A percentile compares a stretch with the other conserved stretches of the same genome.
phyloP scores from a whole-genome alignment of 23 tunicate genomes.

The Styela plicata region DNA sequence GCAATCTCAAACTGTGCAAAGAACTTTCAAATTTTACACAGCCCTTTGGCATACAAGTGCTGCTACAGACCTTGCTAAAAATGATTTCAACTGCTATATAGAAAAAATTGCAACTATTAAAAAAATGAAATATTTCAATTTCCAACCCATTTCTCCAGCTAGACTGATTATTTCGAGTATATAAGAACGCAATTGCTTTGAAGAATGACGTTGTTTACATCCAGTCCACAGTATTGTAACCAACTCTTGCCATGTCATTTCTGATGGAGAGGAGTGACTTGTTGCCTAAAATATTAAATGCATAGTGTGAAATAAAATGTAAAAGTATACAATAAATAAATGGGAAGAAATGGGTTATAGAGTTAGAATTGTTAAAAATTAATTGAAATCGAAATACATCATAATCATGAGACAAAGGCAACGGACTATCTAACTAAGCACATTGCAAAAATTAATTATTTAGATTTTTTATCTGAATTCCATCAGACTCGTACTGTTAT shows the following conservation, averaged over 20 bases:
- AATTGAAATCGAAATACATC: not conserved
- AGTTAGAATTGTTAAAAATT: not conserved
- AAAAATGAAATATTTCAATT: too few relatives aligned
- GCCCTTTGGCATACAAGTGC: too few relatives aligned
- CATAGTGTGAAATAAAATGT: too few relatives aligned
- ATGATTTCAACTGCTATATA: too few relatives aligned
- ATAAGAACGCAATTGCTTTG: constrained; percentile 6
- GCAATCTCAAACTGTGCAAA: too few relatives aligned
- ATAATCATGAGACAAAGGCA: not conserved
- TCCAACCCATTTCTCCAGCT: constrained; percentile 26
- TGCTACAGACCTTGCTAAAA: too few relatives aligned
- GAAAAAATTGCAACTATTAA: too few relatives aligned
- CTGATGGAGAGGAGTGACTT: not conserved
- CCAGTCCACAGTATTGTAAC: constrained; percentile 25
- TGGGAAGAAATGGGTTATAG: not conserved
- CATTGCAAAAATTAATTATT: too few relatives aligned
- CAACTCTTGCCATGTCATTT: constrained; percentile 27
- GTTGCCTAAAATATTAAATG: not conserved
- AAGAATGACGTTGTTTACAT: constrained; percentile 23
- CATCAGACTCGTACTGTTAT: too few relatives aligned
- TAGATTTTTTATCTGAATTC: too few relatives aligned
- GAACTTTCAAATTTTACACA: too few relatives aligned
- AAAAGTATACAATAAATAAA: not conserved
- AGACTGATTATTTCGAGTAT: not conserved
- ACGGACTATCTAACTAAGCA: too few relatives aligned